Conservation (phyloP, 2,888 invertebrate species). For the Congeria kusceri region DNA sequence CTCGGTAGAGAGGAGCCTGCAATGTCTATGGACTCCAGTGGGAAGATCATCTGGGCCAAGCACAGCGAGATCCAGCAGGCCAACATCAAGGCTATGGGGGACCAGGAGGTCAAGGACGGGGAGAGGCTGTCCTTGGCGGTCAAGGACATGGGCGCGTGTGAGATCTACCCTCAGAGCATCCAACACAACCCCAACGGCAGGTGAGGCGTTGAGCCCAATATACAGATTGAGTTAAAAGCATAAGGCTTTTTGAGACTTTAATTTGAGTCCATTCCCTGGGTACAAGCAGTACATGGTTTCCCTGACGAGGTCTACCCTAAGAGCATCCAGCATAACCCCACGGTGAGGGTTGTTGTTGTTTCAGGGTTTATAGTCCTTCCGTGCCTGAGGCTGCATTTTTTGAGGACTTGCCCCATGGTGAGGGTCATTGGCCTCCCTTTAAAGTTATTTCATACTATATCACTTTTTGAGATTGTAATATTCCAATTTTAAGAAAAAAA, state of each 20-base stretch:
- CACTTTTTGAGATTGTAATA: no score
- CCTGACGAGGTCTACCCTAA: slow-evolving; percentile 99
- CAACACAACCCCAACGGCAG: slow-evolving; percentile 99
- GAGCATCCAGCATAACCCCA: slow-evolving; percentile 98
- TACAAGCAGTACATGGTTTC: no score
- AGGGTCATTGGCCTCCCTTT: no score
- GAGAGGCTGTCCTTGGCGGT: slow-evolving; percentile 96
- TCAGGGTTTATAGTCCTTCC: no score
- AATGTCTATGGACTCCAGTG: slow-evolving; percentile 99
- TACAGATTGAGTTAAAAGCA: neutral
- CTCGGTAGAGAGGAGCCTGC: slow-evolving; percentile 99
- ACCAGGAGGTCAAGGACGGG: slow-evolving; percentile 92
- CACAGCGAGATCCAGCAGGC: slow-evolving; percentile 99
- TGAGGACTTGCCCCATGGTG: no score
- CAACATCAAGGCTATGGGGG: slow-evolving; percentile 91
- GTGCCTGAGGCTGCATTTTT: no score
- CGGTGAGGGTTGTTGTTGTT: no score
- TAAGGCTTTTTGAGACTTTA: neutral
- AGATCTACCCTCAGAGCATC: slow-evolving; percentile 99
- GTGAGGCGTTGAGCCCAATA: slow-evolving; percentile 80
- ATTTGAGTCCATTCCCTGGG: no score
- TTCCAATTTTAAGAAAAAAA: no score
- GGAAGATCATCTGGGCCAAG: slow-evolving; percentile 99
- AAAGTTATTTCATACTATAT: no score
- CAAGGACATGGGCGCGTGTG: slow-evolving; percentile 99